These are phyloP conservation scores for Ichneumoninae sp. DNA, from an alignment of 2,888 invertebrate species.

Conservation along the genomic window DNA sequence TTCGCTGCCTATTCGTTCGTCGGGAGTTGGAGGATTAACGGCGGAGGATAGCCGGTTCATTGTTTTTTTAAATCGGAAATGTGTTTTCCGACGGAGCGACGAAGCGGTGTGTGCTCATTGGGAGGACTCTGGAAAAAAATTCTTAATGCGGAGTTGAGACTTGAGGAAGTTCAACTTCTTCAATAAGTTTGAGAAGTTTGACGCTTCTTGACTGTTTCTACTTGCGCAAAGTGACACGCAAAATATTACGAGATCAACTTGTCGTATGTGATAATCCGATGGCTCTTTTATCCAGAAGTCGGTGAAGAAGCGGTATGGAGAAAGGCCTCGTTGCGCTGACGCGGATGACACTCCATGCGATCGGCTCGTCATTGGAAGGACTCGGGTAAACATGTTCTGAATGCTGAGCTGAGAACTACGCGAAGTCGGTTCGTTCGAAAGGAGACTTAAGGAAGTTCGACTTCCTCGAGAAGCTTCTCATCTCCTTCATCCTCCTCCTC, in stretches of 20 bases:
- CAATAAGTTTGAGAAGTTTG: neutral
- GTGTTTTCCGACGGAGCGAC: neutral
- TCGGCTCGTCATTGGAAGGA: neutral
- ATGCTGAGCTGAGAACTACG: too few species aligned
- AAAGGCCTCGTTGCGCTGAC: slow-evolving; percentile 31
- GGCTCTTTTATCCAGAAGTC: slow-evolving; percentile 8
- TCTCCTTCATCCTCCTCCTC: too few species aligned
- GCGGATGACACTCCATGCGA: slow-evolving; percentile 39
- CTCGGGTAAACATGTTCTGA: too few species aligned
- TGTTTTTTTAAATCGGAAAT: neutral
- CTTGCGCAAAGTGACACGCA: neutral
- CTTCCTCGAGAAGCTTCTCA: too few species aligned
- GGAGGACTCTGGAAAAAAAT: too few species aligned
- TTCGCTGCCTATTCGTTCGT: slow-evolving; percentile 37
- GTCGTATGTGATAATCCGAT: neutral
- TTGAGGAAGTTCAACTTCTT: too few species aligned
- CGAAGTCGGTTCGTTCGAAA: too few species aligned
- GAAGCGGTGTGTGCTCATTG: neutral
- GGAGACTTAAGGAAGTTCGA: too few species aligned
- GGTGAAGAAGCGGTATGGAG: neutral
- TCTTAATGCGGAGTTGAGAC: too few species aligned
- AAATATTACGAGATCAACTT: slow-evolving; percentile 7
- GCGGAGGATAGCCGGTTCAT: neutral
- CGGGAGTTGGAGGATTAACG: neutral
- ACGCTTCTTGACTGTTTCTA: neutral